Conservation (phyloP, 2,797 vertebrate genomes). For the Arremon brunneinucha region DNA sequence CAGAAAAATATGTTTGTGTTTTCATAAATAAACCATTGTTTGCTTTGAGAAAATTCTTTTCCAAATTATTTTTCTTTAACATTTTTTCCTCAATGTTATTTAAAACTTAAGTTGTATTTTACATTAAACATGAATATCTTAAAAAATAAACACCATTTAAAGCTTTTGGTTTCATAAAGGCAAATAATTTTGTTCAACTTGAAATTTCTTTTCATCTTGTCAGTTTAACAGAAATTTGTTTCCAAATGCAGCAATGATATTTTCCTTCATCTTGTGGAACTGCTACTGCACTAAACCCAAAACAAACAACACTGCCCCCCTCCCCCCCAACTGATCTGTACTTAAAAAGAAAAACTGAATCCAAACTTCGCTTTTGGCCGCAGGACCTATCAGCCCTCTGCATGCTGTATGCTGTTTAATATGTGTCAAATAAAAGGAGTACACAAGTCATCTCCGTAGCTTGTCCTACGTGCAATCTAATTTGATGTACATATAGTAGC, state of each 20-base stretch:
- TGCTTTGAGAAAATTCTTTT: neutral
- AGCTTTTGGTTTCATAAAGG: neutral
- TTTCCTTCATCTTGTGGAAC: neutral
- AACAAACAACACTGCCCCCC: neutral
- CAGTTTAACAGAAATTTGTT: neutral
- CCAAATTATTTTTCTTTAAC: neutral
- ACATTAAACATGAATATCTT: neutral
- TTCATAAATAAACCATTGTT: neutral
- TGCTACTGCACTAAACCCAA: neutral
- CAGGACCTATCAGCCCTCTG: slow-evolving; percentile 16
- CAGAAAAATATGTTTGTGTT: neutral
- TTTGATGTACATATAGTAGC: neutral
- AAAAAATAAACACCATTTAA: neutral
- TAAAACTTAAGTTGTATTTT: neutral
- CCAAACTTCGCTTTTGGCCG: neutral
- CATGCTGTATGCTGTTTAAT: neutral
- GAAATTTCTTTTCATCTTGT: neutral
- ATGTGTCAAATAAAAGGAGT: neutral
- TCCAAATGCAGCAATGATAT: neutral
- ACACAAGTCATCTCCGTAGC: neutral
- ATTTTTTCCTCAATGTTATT: neutral
- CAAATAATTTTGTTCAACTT: neutral
- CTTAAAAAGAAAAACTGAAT: neutral
- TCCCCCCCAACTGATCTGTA: neutral
- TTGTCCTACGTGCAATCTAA: neutral